Evolutionary conservation across 1,140 invertebrate genomes (phyloP).

Genomic region (Drosophila sulfurigaster): DNA sequence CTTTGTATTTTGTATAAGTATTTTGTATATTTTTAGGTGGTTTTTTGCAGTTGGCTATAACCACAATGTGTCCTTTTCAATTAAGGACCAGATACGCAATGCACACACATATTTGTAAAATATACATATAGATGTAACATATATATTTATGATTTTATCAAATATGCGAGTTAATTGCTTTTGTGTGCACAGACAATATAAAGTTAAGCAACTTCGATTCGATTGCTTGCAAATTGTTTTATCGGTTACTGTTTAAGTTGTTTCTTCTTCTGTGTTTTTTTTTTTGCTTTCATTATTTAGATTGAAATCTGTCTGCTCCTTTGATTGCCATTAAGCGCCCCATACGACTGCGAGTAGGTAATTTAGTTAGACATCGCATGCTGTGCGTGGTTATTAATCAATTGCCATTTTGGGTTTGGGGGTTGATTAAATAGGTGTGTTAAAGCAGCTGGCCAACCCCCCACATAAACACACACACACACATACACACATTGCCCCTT

Average conservation of each 20-base stretch:
- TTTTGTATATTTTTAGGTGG: conserved; percentile 62
- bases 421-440: conserved; percentile 74
- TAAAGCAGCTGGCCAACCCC: conserved; percentile 48
- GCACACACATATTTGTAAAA: too few relatives aligned
- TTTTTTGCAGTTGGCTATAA: conserved; percentile 49
- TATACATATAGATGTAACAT: conserved; percentile 11
- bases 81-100: conserved; percentile 50
- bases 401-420: conserved; percentile 54
- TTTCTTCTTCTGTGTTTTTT: neutral
- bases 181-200: conserved; percentile 54
- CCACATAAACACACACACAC: conserved; percentile 21
- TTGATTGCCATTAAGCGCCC: conserved; percentile 3
- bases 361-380: conserved; percentile 64
- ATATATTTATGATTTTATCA: conserved; percentile 67
- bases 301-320: conserved; percentile 9
- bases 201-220: conserved; percentile 45
- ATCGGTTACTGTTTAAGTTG: conserved; percentile 53
- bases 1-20: conserved; percentile 32
- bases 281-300: neutral
- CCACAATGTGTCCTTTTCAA: conserved; percentile 61
- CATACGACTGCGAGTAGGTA: conserved; percentile 36
- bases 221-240: conserved; percentile 59
- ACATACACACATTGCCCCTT: conserved; percentile 12
- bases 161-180: conserved; percentile 72
- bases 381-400: conserved; percentile 74